Evolutionary conservation across 2,113 vertebrate genomes (phyloP), one percentile per base, ranked within the genome.

Genomic region (Atractosteus spatula): DNA sequence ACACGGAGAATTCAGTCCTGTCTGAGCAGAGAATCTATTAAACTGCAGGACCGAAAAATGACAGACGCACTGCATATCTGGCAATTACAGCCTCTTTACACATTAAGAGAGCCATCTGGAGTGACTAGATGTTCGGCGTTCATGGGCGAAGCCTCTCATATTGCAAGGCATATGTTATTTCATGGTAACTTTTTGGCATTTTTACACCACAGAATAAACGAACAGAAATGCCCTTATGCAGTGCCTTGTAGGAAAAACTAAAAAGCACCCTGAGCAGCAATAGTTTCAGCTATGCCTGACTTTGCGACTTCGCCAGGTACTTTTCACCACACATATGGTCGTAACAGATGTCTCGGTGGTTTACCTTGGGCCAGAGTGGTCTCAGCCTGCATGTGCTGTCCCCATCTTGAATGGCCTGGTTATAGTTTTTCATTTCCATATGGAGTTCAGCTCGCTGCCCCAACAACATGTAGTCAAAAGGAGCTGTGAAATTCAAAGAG

Each of bases 361-460:
- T 79, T 88, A 96, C 96, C 94, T 94, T 92, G 3, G 91, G 86
- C 87, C 91, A 92, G 41, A 90, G 83, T 62, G 93, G 94, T 55
- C 91, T 92, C 51, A 84, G 88, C 63, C 83, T 82, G 74, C 94
- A 97, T 43, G 95, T 81, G 17, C 57, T 17, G 0, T 76, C 90
- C 0, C 90, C 88, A 1, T 97, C 96, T 3, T 91, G 90, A 72
- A 94, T 84, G 7, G 94, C 93, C 81, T 91, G 91, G 55, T 89
- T 87, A 75, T 92, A 95, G 87, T 91, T 95, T 54, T 89, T 92
- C 93, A 95, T 88, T 70, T 87, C 84, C 42, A 90, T 85, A 84
- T 92, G 86, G 61, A 96, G 75, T 41, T 97, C 92, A 7, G 94
- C 90, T 68, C 93, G 84, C 63, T 94, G 90, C 69, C 86, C 85